Percentiles rank a stretch among this genome's conserved stretches.
Conservation (phyloP, 1,140 invertebrate species). For the Teleogryllus occipitalis region DNA sequence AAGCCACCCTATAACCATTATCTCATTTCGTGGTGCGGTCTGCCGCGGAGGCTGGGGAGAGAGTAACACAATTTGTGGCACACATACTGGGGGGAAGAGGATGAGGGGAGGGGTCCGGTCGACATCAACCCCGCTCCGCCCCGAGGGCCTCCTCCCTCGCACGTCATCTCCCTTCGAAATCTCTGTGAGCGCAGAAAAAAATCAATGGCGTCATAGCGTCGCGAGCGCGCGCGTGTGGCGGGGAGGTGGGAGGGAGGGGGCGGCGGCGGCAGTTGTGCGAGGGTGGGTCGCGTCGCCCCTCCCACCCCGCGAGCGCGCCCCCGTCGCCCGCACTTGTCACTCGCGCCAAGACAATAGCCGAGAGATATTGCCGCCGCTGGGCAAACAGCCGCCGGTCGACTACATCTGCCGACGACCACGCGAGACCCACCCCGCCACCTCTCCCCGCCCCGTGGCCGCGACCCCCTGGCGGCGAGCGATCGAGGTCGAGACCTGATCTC, state of each 20-base stretch:
- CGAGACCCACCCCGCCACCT: background rate
- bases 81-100: constrained; percentile 11
- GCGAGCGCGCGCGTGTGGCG: background rate
- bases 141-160: background rate
- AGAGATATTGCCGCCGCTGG: constrained; percentile 2
- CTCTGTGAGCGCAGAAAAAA: constrained; percentile 17
- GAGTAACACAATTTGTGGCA: constrained; percentile 20
- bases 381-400: constrained; percentile 2
- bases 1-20: constrained; percentile 9
- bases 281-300: background rate
- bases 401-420: background rate
- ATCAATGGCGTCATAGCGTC: constrained; percentile 15
- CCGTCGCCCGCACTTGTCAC: background rate
- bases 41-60: constrained; percentile 8
- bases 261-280: background rate
- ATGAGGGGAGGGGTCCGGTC: background rate
- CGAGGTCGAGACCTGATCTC: constrained; percentile 2
- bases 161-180: constrained; percentile 15
- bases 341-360: constrained; percentile 2
- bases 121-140: background rate
- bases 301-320: background rate
- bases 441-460: too few species aligned
- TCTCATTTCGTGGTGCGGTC: constrained; percentile 13
- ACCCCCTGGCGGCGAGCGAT: background rate
- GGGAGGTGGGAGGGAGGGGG: background rate